Evolutionary conservation across 2,888 invertebrate species (phyloP).

Genomic region (Thymelicus acteon): DNA sequence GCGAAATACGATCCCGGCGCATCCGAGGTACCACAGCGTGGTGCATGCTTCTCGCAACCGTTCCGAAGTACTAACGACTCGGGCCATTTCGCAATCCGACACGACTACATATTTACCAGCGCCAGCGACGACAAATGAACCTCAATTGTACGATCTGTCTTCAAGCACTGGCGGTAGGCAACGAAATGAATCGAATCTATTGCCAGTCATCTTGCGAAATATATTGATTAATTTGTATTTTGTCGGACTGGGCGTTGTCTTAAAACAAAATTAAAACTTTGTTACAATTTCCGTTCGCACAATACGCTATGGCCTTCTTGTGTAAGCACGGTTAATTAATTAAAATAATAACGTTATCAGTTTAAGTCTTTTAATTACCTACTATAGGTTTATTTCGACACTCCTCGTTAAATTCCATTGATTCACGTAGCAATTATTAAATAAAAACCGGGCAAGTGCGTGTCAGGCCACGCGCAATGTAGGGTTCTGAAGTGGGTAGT

Average conservation of each 20-base stretch:
- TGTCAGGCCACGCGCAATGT: too few species aligned
- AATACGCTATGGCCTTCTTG: slow-evolving; percentile 18
- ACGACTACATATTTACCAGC: slow-evolving; percentile 16
- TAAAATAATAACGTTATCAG: slow-evolving; percentile 24
- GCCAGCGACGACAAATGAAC: slow-evolving; percentile 33
- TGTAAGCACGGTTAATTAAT: slow-evolving; percentile 33
- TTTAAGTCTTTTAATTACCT: slow-evolving; percentile 21
- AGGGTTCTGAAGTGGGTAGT: too few species aligned
- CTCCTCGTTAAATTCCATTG: not conserved
- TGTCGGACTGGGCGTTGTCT: slow-evolving; percentile 4
- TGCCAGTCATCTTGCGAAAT: slow-evolving; percentile 29
- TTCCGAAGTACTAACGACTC: slow-evolving; percentile 18
- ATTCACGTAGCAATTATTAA: not conserved
- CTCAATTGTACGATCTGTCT: slow-evolving; percentile 23
- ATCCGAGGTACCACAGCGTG: slow-evolving; percentile 49
- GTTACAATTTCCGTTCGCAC: slow-evolving; percentile 11
- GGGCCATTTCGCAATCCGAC: slow-evolving; percentile 27
- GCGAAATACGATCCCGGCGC: slow-evolving; percentile 64
- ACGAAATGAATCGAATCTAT: slow-evolving; percentile 32
- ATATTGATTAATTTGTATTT: slow-evolving; percentile 10
- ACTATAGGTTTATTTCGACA: not conserved
- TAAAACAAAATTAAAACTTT: slow-evolving; percentile 15
- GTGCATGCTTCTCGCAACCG: slow-evolving; percentile 23
- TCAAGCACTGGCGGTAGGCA: not conserved
- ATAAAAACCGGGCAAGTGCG: not conserved